Conservation (phyloP, 2,888 invertebrate genomes). For the Seladonia tumulorum region DNA sequence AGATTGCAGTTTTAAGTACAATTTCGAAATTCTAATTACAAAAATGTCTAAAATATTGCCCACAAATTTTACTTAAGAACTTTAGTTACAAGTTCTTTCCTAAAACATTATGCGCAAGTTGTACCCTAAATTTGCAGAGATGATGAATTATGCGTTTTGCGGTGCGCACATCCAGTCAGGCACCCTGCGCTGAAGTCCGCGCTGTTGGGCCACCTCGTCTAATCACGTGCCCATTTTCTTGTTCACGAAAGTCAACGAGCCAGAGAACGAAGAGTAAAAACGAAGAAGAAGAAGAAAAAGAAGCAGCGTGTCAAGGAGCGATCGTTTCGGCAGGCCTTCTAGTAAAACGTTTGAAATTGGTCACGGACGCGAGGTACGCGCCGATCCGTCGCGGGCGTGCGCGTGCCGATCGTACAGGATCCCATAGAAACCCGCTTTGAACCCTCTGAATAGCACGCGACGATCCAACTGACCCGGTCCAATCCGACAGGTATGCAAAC, state of each 20-base stretch:
- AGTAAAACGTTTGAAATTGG: constrained; percentile 50
- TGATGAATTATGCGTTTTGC: neutral
- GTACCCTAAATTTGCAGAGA: neutral
- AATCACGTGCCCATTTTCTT: constrained; percentile 67
- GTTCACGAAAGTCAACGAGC: constrained; percentile 39
- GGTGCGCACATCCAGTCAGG: constrained; percentile 13
- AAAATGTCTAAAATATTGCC: neutral
- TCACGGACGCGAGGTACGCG: constrained; percentile 47
- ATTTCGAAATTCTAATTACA: neutral
- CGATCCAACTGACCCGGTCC: constrained; percentile 64
- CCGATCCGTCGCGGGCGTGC: constrained; percentile 7
- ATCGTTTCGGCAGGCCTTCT: constrained; percentile 66
- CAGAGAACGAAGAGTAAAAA: neutral
- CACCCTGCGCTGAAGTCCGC: constrained; percentile 57
- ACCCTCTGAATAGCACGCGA: constrained; percentile 58
- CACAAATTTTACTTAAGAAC: neutral
- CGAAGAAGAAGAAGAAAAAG: neutral
- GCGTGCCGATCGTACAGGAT: constrained; percentile 20
- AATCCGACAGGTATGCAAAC: constrained; percentile 53
- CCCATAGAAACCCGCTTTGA: constrained; percentile 36
- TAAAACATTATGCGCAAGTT: neutral
- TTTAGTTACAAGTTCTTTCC: neutral
- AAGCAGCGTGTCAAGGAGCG: constrained; percentile 39
- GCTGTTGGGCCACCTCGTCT: constrained; percentile 79
- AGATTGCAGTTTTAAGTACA: neutral